Evolutionary conservation across 2,888 invertebrate species (phyloP), one percentile per base, ranked within the genome.

Genomic region (Nycteola revayana): DNA sequence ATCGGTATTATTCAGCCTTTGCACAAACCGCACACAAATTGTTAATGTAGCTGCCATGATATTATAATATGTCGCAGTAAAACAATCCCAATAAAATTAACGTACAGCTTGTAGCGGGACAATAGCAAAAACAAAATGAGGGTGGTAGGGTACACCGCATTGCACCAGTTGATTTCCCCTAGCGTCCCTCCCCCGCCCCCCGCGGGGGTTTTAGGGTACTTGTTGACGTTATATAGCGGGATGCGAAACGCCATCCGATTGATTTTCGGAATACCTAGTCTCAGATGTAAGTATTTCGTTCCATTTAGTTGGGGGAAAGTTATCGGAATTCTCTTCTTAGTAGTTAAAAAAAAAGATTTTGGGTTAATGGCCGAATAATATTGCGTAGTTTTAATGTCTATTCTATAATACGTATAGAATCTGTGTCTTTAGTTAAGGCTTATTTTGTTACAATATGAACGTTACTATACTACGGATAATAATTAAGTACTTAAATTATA

Each of bases 131-230:
- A 56, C 49, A 52, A 55, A 38, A 32, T 36, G 26, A 25, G 54
- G 42, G 35, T 24, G 49, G 42, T 25, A 21, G 76, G 75, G 72
- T 67, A 72, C 81, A 77, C 81, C 85, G 87, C 87, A 87, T 84
- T 87, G 87, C 86, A 87, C 86, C 86, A 87, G 87, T 87, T 87
- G 87, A 80, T 82, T 81, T 66, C 77, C 83, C 78, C 75, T 40
- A 32, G 40, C 45, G 43, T 38, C 41, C 39, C 49, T 55, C 50
- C 28, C 32, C 38, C 34, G 36, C 29, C 46, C 22, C 55, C 47
- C 48, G 38, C 50, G 41, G 40, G 41, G 46, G 50, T 38, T 43
- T 51, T 49, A 57, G 54, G 59, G 75, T 79, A 82, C 79, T 83
- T 83, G 83, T 83, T 83, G 82, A 82, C 76, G 77, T 46, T 14